Evolutionary conservation across 2,888 invertebrate species (phyloP).

Genomic region (Netelia melanura): DNA sequence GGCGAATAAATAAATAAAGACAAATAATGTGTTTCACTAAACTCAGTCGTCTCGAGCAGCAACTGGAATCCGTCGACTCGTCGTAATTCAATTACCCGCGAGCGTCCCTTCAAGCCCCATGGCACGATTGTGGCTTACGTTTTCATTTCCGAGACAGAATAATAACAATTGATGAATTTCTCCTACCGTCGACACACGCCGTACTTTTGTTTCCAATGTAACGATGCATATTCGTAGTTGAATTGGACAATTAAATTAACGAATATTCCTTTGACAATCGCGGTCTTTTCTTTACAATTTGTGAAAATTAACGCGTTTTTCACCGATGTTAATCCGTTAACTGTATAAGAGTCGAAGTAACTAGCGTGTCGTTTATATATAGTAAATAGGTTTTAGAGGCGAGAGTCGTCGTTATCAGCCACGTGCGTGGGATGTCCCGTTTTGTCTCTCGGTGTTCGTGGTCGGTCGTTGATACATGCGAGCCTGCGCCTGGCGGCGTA

Average conservation of each 20-base stretch:
- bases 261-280: too few relatives aligned
- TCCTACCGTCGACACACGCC: neutral
- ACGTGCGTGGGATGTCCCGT: neutral
- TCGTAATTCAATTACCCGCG: constrained; percentile 44
- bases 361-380: constrained; percentile 10
- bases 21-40: neutral
- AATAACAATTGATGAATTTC: constrained; percentile 24
- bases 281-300: too few relatives aligned
- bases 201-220: too few relatives aligned
- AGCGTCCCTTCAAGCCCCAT: constrained; percentile 3
- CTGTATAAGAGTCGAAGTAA: neutral
- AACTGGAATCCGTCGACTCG: constrained; percentile 29
- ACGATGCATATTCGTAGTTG: too few relatives aligned
- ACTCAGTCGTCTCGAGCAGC: neutral
- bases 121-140: neutral
- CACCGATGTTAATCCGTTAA: neutral
- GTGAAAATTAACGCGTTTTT: too few relatives aligned
- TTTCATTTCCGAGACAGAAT: constrained; percentile 12
- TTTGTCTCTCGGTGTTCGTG: neutral
- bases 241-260: too few relatives aligned
- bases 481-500: neutral
- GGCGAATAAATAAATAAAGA: neutral
- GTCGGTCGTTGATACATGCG: neutral
- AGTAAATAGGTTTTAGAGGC: neutral
- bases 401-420: neutral